Percentiles rank a stretch among this genome's conserved stretches.
phyloP scores from a whole-genome alignment of 2,797 vertebrate species.

The Microcaecilia unicolor region DNA sequence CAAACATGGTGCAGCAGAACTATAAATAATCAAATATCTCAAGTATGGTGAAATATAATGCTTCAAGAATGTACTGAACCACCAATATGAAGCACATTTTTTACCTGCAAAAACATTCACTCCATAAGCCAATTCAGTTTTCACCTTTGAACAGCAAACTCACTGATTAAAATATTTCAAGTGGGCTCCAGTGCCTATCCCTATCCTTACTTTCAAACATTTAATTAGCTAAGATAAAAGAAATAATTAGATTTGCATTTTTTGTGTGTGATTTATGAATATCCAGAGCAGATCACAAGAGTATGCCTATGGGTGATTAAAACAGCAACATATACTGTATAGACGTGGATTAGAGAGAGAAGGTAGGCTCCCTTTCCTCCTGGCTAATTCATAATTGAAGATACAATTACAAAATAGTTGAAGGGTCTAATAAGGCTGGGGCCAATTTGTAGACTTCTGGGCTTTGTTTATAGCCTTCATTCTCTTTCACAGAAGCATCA shows the following conservation, averaged over 20 bases:
- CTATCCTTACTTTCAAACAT: slow-evolving; percentile 55
- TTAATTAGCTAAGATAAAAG: slow-evolving; percentile 65
- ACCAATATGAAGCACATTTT: slow-evolving; percentile 29
- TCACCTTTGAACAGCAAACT: slow-evolving; percentile 53
- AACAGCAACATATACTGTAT: slow-evolving; percentile 44
- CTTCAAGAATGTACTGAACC: slow-evolving; percentile 17
- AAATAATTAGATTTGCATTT: slow-evolving; percentile 70
- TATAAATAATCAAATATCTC: slow-evolving; percentile 15
- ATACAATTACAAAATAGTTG: slow-evolving; percentile 70
- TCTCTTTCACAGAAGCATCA: slow-evolving; percentile 50
- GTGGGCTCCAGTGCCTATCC: slow-evolving; percentile 43
- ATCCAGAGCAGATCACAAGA: slow-evolving; percentile 56
- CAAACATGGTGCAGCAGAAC: too few species aligned
- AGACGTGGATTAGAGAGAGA: slow-evolving; percentile 43
- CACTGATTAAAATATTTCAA: slow-evolving; percentile 55
- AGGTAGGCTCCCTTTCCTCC: slow-evolving; percentile 50
- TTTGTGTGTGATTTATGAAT: slow-evolving; percentile 55
- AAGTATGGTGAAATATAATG: slow-evolving; percentile 22
- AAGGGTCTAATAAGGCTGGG: slow-evolving; percentile 66
- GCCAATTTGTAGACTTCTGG: slow-evolving; percentile 62
- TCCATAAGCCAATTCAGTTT: slow-evolving; percentile 35
- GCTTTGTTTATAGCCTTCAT: slow-evolving; percentile 43
- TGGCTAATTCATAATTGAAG: slow-evolving; percentile 53
- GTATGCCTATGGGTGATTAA: slow-evolving; percentile 53
- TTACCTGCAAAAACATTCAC: slow-evolving; percentile 21